A percentile compares a stretch with the other conserved stretches of the same genome.
phyloP scores from a whole-genome alignment of 1,140 invertebrate genomes.

The Drosophila pandora region DNA sequence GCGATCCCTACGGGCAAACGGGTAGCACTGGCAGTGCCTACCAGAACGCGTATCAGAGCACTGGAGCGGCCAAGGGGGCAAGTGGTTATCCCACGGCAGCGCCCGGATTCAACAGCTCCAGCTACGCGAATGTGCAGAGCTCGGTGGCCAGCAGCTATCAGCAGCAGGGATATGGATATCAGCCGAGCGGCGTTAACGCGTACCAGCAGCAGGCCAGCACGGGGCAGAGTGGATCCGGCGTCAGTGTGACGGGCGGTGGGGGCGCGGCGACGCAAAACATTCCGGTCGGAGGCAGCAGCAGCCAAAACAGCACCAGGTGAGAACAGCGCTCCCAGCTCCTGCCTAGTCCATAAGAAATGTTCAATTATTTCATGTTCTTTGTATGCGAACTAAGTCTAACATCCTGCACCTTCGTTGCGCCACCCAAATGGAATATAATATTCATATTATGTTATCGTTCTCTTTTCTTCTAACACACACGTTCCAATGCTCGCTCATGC shows the following conservation, averaged over 20 bases:
- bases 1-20: slow-evolving; percentile 77
- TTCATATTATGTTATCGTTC: slow-evolving; percentile 23
- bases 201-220: slow-evolving; percentile 74
- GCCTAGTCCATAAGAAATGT: no score
- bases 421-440: slow-evolving; percentile 25
- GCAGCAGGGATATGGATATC: slow-evolving; percentile 79
- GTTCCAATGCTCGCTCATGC: slow-evolving; percentile 30
- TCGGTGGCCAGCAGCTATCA: slow-evolving; percentile 79
- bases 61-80: slow-evolving; percentile 58
- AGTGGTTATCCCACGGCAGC: slow-evolving; percentile 72
- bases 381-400: slow-evolving; percentile 31
- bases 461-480: slow-evolving; percentile 27
- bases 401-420: neutral
- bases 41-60: slow-evolving; percentile 77
- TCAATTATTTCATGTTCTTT: neutral
- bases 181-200: slow-evolving; percentile 76
- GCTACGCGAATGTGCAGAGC: slow-evolving; percentile 79
- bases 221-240: slow-evolving; percentile 56
- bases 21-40: slow-evolving; percentile 56
- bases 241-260: slow-evolving; percentile 48
- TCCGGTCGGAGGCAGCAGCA: slow-evolving; percentile 78
- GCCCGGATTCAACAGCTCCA: slow-evolving; percentile 70
- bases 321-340: slow-evolving; percentile 1
- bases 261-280: slow-evolving; percentile 77
- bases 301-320: slow-evolving; percentile 78